Evolutionary conservation across 2,113 vertebrate species (phyloP).

Genomic region (Callorhinus ursinus): DNA sequence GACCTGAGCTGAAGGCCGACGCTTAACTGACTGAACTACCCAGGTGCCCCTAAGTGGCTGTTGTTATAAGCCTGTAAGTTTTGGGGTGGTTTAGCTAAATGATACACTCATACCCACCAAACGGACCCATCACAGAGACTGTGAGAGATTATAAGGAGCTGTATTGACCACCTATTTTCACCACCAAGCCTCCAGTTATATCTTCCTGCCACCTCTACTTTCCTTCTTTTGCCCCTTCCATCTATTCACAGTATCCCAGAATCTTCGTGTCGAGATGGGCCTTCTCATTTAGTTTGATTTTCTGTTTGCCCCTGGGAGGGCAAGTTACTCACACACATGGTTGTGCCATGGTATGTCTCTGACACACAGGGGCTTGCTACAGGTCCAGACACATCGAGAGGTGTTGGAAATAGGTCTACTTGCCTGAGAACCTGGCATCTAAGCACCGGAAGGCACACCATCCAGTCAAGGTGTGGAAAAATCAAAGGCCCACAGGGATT

Average conservation of each 20-base stretch:
- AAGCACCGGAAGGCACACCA: background rate
- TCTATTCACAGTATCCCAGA: background rate
- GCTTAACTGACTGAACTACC: background rate
- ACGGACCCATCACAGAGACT: background rate
- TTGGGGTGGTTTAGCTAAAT: background rate
- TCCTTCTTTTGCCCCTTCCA: background rate
- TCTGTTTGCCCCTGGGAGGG: background rate
- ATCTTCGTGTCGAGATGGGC: background rate
- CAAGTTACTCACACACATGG: background rate
- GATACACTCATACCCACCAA: background rate
- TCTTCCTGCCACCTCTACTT: background rate
- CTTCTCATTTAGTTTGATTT: background rate
- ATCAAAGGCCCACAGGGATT: background rate
- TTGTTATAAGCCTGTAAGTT: background rate
- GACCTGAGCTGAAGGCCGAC: background rate
- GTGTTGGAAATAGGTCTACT: background rate
- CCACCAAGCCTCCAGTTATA: no score
- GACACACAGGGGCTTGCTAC: background rate
- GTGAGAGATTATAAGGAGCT: background rate
- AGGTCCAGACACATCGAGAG: background rate
- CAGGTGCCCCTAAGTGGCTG: background rate
- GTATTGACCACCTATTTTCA: background rate
- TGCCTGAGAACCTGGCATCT: background rate
- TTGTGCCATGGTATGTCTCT: background rate
- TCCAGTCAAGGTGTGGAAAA: background rate